Evolutionary conservation across 2,888 invertebrate genomes (phyloP).

Genomic region (Ctena decussata): DNA sequence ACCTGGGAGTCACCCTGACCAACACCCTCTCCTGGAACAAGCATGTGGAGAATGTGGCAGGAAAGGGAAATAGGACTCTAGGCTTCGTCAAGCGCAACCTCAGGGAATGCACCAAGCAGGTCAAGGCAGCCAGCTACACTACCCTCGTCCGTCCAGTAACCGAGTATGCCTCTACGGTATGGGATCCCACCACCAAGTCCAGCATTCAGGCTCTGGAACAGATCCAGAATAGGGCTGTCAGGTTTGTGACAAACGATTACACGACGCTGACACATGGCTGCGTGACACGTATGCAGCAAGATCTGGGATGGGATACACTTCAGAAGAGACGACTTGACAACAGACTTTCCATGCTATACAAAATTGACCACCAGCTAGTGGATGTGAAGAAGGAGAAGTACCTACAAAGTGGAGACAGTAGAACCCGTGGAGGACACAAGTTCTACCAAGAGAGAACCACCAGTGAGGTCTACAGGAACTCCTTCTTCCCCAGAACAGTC

Average conservation of each 20-base stretch:
- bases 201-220: constrained; percentile 13
- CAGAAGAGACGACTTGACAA: constrained; percentile 10
- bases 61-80: constrained; percentile 29
- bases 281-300: constrained; percentile 19
- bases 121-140: constrained; percentile 18
- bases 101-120: background rate
- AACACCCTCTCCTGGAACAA: constrained; percentile 17
- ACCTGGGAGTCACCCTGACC: constrained; percentile 9
- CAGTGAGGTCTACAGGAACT: constrained; percentile 6
- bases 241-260: constrained; percentile 10
- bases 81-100: constrained; percentile 35
- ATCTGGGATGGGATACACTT: constrained; percentile 19
- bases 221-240: constrained; percentile 6
- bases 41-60: constrained; percentile 19
- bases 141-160: constrained; percentile 10
- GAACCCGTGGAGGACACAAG: constrained; percentile 8
- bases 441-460: constrained; percentile 7
- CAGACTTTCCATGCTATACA: constrained; percentile 23
- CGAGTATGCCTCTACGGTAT: constrained; percentile 24
- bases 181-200: background rate
- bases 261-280: constrained; percentile 2
- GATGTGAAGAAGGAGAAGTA: background rate
- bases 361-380: constrained; percentile 11
- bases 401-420: constrained; percentile 4
- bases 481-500: constrained; percentile 7